Evolutionary conservation across 2,113 vertebrate species (phyloP), one percentile per base, ranked within the genome.

Genomic region (Dasyprocta punctata): DNA sequence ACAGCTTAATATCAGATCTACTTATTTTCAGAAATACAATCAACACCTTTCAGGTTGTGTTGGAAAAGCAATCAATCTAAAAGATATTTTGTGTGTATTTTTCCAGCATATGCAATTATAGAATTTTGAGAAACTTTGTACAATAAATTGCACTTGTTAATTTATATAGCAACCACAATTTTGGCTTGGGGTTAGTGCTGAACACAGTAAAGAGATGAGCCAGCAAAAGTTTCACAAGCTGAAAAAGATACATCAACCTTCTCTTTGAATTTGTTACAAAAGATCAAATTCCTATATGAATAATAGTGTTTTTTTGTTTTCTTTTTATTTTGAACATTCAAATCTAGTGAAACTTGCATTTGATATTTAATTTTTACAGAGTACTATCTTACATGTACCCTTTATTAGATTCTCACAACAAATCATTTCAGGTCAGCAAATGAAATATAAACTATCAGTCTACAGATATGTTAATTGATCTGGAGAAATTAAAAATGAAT

Each of bases 151-250:
- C 67, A 97, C 90, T 98, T 38, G 89, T 98, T 98, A 98, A 98
- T 98, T 98, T 98, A 97, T 93, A 89, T 86, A 98, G 87, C 93
- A 98, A 88, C 97, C 98, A 97, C 88, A 94, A 63, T 91, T 97
- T 97, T 98, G 98, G 97, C 97, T 96, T 12, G 44, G 96, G 81
- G 71, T 95, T 97, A 97, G 94, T 96, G 86, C 26, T 0, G 0
- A 41, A 92, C 94, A 95, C 95, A 92, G 96, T 95, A 98, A 98
- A 97, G 93, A 98, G 97, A 98, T 97, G 97, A 98, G 92, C 87
- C 94, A 96, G 97, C 96, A 98, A 91, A 98, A 95, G 86, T 95
- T 93, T 96, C 97, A 97, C 65, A 92, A 89, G 85, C 85, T 89
- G 86, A 97, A 91, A 91, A 97, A 97, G 75, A 98, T 96, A 98